Conservation (phyloP, 2,888 invertebrate species). For the Apodemia zela region DNA sequence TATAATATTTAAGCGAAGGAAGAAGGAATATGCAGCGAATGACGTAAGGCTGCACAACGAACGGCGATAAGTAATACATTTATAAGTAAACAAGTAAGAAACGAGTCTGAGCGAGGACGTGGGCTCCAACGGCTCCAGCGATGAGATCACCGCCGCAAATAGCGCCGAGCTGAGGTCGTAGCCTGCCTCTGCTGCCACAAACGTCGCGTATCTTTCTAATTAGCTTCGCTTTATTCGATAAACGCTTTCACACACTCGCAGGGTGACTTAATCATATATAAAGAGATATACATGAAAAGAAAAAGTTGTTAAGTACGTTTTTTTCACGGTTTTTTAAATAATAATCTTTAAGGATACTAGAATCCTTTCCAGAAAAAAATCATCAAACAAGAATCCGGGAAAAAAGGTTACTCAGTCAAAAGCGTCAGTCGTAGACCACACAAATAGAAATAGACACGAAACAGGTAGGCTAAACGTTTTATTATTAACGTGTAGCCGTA, state of each 20-base stretch:
- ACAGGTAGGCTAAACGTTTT: too few species aligned
- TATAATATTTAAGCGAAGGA: background rate
- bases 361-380: too few species aligned
- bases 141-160: conserved; percentile 76
- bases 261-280: background rate
- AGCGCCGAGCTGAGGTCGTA: conserved; percentile 60
- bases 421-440: too few species aligned
- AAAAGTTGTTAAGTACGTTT: too few species aligned
- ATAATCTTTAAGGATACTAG: too few species aligned
- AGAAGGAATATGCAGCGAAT: conserved; percentile 10
- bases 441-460: too few species aligned
- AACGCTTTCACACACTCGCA: background rate
- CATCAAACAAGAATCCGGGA: too few species aligned
- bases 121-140: conserved; percentile 44
- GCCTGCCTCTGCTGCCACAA: background rate
- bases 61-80: conserved; percentile 14
- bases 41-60: conserved; percentile 15
- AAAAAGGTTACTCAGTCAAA: too few species aligned
- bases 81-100: conserved; percentile 74
- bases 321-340: too few species aligned
- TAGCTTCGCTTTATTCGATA: background rate
- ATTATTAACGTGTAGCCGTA: too few species aligned
- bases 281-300: too few species aligned
- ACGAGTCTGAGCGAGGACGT: conserved; percentile 77
- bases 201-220: conserved; percentile 10